Base-by-base conservation (phyloP, 2,113 vertebrate species). In the mouse (Mus musculus) region DNA sequence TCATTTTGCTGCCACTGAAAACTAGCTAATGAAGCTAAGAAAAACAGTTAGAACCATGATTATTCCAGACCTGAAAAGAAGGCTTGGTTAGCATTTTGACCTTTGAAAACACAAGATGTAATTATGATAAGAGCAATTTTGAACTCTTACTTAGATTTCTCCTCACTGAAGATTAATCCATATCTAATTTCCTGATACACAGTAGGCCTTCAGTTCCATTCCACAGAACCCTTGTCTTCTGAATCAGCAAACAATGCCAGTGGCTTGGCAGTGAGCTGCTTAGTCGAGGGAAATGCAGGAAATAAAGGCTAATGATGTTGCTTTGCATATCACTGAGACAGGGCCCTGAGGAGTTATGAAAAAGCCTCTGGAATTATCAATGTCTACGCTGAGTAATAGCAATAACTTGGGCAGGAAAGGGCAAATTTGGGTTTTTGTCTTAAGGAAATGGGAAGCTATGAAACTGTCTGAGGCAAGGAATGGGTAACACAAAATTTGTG, bases 281-380 rank as follows among this genome's bases (percentile, higher is more conserved):
- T 72, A 78, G 28, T n/a, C 80, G 54, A 95, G 4, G 30, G 26
- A 17, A 91, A 72, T 89, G 33, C 22, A 78, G 30, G 89, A 78
- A 92, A 39, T 36, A 71, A 78, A 54, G 20, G 4, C n/a, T 96
- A 39, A 82, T 86, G 42, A 56, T 5, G 72, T 80, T 89, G 82
- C 67, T 95, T 96, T 91, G 82, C 90, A 71, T 28, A 92, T 94
- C 73, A 81, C 59, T 82, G 63, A 89, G n/a, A 63, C 28, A 26
- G 77, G 33, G 4, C 36, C 39, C 52, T 81, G 1, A 72, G 8
- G 46, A 1, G 7, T 90, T 82, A 92, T 63, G 52, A 96, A 71
- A 63, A 5, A 4, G 49, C 52, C 42, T 42, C n/a, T 93, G 26
- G 28, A 87, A 86, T 5, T 93, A 88, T 81, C 89, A 93, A 69